phyloP scores from a whole-genome alignment of 92 coral and sea anemone species.

The Metridium senile region DNA sequence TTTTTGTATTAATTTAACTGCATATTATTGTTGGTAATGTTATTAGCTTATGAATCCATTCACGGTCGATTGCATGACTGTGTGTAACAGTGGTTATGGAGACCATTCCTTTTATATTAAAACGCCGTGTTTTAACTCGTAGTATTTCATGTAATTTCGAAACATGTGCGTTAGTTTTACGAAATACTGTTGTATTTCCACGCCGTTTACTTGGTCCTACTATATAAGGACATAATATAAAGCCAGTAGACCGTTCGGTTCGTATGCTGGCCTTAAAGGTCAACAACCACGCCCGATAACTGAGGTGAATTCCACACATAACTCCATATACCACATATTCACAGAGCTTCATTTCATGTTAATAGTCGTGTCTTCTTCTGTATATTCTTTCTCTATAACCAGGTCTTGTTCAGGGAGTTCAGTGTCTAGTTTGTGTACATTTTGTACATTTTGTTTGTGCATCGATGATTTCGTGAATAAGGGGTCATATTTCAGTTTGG shows the following conservation, averaged over 20 bases:
- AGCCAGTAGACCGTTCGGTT: conserved; percentile 15
- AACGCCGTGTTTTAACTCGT: no score
- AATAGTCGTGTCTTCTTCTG: no score
- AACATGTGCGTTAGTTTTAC: not conserved
- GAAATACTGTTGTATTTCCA: not conserved
- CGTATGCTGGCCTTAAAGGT: conserved; percentile 19
- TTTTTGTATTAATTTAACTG: not conserved
- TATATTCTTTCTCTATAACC: not conserved
- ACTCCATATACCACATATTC: not conserved
- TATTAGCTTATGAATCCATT: not conserved
- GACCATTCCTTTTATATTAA: no score
- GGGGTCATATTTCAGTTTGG: conserved; percentile 11
- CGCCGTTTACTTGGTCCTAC: conserved; percentile 6
- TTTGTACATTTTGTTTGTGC: not conserved
- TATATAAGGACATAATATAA: conserved; percentile 76
- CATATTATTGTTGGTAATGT: not conserved
- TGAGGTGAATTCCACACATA: conserved; percentile 7
- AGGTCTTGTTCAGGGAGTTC: not conserved
- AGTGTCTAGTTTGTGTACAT: not conserved
- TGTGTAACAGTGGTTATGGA: no score
- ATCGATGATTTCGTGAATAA: conserved; percentile 1
- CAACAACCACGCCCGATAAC: conserved; percentile 15
- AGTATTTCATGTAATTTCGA: not conserved
- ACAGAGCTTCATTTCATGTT: not conserved
- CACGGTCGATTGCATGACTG: not conserved